These are phyloP conservation scores for Emmelina monodactyla DNA, from an alignment of 2,888 invertebrate species.

Conservation along the genomic window DNA sequence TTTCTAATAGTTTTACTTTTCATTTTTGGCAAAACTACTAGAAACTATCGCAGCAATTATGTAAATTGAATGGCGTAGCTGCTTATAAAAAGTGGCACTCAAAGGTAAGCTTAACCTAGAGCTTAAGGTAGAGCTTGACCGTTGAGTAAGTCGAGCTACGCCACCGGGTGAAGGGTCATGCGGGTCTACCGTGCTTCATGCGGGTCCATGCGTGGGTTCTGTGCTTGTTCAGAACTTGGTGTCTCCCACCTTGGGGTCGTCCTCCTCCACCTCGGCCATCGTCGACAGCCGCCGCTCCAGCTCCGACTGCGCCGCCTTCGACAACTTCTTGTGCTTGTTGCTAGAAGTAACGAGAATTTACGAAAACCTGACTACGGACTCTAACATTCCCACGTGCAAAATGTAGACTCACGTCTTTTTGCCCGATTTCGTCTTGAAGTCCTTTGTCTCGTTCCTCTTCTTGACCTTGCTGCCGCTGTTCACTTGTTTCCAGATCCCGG, in stretches of 20 bases:
- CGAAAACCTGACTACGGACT: no score
- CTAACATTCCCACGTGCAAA: no score
- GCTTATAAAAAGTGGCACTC: no score
- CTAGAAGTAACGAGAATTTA: no score
- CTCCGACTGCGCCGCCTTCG: conserved; percentile 71
- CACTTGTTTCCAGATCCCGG: conserved; percentile 93
- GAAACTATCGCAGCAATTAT: no score
- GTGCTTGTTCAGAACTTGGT: conserved; percentile 53
- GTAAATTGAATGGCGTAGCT: no score
- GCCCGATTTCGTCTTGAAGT: conserved; percentile 38
- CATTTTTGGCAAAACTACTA: no score
- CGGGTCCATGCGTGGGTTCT: conserved; percentile 7
- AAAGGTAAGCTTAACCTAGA: no score
- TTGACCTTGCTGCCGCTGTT: conserved; percentile 72
- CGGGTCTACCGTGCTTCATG: neutral
- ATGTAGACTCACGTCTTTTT: conserved; percentile 58
- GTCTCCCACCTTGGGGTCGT: conserved; percentile 69
- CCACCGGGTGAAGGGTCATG: neutral
- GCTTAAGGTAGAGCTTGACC: no score
- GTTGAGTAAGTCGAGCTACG: no score
- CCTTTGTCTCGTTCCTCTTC: conserved; percentile 33
- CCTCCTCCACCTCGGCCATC: conserved; percentile 88
- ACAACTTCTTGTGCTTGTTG: conserved; percentile 74
- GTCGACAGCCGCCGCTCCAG: conserved; percentile 77
- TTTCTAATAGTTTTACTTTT: no score